Conservation (phyloP, 2,113 vertebrate genomes). For the Illadopsis cleaveri region DNA sequence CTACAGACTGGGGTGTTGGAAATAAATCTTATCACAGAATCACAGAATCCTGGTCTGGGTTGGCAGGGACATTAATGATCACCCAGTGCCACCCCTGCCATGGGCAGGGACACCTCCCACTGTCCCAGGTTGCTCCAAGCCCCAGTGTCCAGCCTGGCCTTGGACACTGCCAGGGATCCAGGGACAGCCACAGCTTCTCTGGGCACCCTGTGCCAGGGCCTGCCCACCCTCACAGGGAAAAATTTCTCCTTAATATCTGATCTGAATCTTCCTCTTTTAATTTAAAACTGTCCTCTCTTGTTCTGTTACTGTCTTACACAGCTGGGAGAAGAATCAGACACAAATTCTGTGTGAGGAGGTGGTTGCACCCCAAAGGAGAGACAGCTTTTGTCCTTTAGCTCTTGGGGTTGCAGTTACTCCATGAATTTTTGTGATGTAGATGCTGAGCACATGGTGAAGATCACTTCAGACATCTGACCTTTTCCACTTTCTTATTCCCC, state of each 20-base stretch:
- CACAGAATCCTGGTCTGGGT: background rate
- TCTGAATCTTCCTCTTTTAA: background rate
- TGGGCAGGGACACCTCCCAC: background rate
- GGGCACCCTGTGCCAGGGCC: background rate
- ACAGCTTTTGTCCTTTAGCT: background rate
- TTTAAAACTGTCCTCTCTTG: background rate
- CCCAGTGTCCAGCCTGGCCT: fast-evolving
- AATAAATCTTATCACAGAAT: background rate
- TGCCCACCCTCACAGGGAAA: fast-evolving
- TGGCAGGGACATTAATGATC: fast-evolving
- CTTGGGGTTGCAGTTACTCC: background rate
- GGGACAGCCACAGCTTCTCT: background rate
- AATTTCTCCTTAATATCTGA: background rate
- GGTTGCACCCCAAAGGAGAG: background rate
- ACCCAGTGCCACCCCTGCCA: fast-evolving
- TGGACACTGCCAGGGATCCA: background rate
- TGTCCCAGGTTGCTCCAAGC: fast-evolving
- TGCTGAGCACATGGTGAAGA: background rate
- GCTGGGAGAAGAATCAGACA: background rate
- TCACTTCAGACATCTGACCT: background rate
- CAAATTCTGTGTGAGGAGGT: background rate
- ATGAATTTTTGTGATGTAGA: background rate
- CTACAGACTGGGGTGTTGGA: background rate
- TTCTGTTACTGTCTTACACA: background rate
- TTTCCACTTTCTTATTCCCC: background rate